phyloP scores from a whole-genome alignment of 2,888 invertebrate species.

The Cryptocephalus primarius region DNA sequence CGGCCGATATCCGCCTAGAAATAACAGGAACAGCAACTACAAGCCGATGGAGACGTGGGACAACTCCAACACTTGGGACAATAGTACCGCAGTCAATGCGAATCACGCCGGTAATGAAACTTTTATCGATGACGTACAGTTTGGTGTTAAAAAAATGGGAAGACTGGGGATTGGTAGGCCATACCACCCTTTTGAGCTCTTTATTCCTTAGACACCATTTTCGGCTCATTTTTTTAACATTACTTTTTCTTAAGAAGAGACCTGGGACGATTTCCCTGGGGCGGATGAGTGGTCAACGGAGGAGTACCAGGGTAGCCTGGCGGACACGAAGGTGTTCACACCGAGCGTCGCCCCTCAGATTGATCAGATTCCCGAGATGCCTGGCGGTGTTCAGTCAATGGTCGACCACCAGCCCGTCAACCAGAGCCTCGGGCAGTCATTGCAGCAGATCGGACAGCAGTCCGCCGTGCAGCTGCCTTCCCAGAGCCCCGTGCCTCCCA shows the following conservation, averaged over 20 bases:
- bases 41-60: conserved; percentile 47
- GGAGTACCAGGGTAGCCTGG: conserved; percentile 88
- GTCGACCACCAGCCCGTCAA: conserved; percentile 10
- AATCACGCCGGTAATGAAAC: conserved; percentile 1
- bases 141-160: no score
- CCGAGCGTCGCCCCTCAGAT: conserved; percentile 45
- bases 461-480: conserved; percentile 17
- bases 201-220: no score
- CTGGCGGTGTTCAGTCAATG: conserved; percentile 8
- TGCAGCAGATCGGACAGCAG: conserved; percentile 16
- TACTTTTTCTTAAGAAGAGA: conserved; percentile 10
- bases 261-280: conserved; percentile 54
- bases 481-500: conserved; percentile 24
- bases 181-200: no score
- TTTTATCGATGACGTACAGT: no score
- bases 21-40: conserved; percentile 17
- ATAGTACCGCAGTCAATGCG: conserved; percentile 20
- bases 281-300: conserved; percentile 56
- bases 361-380: conserved; percentile 11
- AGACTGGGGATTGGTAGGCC: no score
- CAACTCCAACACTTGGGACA: conserved; percentile 38
- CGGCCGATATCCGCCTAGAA: conserved; percentile 23
- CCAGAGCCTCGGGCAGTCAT: conserved; percentile 9
- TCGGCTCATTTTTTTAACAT: no score
- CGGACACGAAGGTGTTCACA: conserved; percentile 88